Evolutionary conservation across 2,888 invertebrate species (phyloP).

Genomic region (Hyles lineata): DNA sequence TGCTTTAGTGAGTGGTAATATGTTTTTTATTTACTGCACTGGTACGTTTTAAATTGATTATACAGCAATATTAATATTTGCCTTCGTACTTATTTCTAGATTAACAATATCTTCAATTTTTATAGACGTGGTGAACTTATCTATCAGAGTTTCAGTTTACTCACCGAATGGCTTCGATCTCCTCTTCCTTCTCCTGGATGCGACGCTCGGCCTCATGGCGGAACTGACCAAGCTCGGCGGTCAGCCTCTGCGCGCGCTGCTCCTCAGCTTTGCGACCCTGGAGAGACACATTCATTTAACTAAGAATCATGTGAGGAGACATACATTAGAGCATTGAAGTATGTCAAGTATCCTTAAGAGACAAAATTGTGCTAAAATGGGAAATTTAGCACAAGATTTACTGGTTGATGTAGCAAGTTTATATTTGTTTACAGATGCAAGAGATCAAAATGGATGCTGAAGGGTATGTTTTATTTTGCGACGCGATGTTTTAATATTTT

Average conservation of each 20-base stretch:
- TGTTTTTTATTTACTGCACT: not conserved
- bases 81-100: too few species aligned
- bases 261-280: slow-evolving; percentile 99
- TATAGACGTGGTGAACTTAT: too few species aligned
- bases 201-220: slow-evolving; percentile 99
- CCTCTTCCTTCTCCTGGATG: slow-evolving; percentile 99
- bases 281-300: slow-evolving; percentile 32
- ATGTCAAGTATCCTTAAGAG: too few species aligned
- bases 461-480: too few species aligned
- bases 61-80: too few species aligned
- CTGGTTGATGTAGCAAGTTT: too few species aligned
- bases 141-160: slow-evolving; percentile 49
- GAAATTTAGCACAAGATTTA: too few species aligned
- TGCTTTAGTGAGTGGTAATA: not conserved
- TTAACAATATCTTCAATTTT: too few species aligned
- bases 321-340: too few species aligned
- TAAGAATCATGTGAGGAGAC: not conserved
- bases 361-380: not conserved
- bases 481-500: too few species aligned
- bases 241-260: slow-evolving; percentile 95
- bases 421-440: too few species aligned
- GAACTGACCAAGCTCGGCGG: slow-evolving; percentile 96
- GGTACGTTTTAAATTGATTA: not conserved
- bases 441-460: too few species aligned
- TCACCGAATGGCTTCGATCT: slow-evolving; percentile 98